Percentiles rank a stretch among this genome's conserved stretches.
Conservation (phyloP, 2,113 vertebrate genomes). For the Saimiri boliviensis region DNA sequence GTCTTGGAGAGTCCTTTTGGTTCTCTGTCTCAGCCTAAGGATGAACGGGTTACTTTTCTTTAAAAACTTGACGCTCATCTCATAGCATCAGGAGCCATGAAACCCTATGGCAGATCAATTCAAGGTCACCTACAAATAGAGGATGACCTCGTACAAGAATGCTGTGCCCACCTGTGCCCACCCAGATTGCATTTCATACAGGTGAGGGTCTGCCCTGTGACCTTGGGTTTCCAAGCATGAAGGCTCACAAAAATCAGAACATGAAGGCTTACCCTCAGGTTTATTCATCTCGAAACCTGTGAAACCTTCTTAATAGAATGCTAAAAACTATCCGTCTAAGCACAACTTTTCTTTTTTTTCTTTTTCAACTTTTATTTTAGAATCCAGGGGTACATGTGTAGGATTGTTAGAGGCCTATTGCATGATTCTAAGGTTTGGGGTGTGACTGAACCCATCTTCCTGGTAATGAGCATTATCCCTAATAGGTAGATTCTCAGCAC, state of each 20-base stretch:
- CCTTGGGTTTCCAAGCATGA: neutral
- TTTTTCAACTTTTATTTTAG: too few species aligned
- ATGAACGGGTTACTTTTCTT: neutral
- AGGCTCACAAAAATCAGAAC: neutral
- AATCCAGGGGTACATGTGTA: too few species aligned
- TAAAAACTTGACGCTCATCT: neutral
- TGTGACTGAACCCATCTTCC: too few species aligned
- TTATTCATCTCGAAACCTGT: slow-evolving; percentile 54
- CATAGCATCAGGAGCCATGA: neutral
- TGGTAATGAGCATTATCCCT: too few species aligned
- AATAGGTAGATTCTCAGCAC: too few species aligned
- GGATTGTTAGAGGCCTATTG: too few species aligned
- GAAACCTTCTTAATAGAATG: slow-evolving; percentile 50
- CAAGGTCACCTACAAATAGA: neutral
- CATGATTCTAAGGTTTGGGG: too few species aligned
- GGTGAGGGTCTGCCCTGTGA: neutral
- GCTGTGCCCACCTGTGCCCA: rapidly evolving
- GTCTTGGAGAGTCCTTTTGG: neutral
- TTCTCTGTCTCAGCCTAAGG: neutral
- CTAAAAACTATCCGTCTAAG: slow-evolving; percentile 61
- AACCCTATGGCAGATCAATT: neutral
- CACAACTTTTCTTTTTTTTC: neutral
- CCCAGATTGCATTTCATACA: neutral
- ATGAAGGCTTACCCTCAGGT: neutral
- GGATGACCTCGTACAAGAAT: rapidly evolving